Evolutionary conservation across 2,797 vertebrate genomes (phyloP), one percentile per base, ranked within the genome.

Genomic region (Oryzias dopingdopingensis): DNA sequence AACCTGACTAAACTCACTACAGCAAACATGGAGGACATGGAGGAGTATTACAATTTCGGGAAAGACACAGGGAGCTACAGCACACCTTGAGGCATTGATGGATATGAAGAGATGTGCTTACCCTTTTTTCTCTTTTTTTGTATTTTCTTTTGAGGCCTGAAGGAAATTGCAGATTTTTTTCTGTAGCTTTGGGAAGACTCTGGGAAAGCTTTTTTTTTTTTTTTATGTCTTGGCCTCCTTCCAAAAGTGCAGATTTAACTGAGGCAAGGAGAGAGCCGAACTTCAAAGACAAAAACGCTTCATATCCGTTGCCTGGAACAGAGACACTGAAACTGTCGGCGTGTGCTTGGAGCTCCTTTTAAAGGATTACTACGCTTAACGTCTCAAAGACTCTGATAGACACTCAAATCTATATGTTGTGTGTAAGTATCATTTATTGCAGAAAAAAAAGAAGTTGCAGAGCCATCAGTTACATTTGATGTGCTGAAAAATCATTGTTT

Each of bases 21-120:
- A 23, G 91, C 91, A 14, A 91, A 91, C 81, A 92, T 92, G 81
- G 90, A 92, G 20, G 91, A 98, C 77, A 91, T 91, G 85, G 96
- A 98, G 90, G 95, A 95, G 22, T 99, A 97, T 82, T 99, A 98
- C 87, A 90, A 89, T 72, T 93, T 92, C 52, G 91, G 90, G 70
- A 93, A 93, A 71, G 92, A 93, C 68, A 86, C 91, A 10, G 87
- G 81, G 77, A 91, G 76, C 82, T 93, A 93, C 74, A 71, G 83
- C 14, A 88, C 91, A 53, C 88, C 88, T 18, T 93, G 87, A 93
- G 74, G 32, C 5, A 56, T 58, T 52, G 56, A 71, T 37, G 52
- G 60, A 80, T 67, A 54, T 22, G 47, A 62, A 37, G 51, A 59
- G 54, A 50, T 41, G 45, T 2, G 18, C n/a, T 2, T 24, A 14